phyloP scores from a whole-genome alignment of 2,113 vertebrate species.

The Eulemur macaco region DNA sequence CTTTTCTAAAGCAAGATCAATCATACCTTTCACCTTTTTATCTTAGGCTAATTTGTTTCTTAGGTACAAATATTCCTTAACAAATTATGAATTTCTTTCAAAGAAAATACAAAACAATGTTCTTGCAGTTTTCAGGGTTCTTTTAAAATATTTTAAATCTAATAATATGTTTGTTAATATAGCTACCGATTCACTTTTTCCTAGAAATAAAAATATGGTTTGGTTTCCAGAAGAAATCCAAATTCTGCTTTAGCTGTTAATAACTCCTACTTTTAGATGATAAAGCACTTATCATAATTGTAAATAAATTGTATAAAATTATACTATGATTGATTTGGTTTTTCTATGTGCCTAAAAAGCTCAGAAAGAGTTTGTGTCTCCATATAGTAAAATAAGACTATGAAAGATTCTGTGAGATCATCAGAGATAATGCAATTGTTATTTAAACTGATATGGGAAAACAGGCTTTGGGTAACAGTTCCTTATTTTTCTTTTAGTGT shows the following conservation, averaged over 20 bases:
- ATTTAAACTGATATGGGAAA: slow-evolving; percentile 28
- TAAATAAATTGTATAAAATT: not conserved
- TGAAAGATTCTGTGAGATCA: not conserved
- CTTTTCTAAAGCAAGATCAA: slow-evolving; percentile 4
- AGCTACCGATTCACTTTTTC: not conserved
- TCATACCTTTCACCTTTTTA: not conserved
- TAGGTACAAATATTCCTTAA: not conserved
- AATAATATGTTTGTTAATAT: slow-evolving; percentile 11
- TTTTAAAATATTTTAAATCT: slow-evolving; percentile 23
- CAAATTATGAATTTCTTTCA: not conserved
- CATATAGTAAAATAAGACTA: not conserved
- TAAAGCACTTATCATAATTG: not conserved
- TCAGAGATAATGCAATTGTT: not conserved
- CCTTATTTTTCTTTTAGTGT: not conserved
- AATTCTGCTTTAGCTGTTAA: slow-evolving; percentile 18
- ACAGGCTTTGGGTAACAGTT: not conserved
- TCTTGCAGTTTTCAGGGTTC: not conserved
- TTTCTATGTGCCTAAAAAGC: slow-evolving; percentile 7
- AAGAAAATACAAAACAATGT: not conserved
- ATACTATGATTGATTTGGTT: not conserved
- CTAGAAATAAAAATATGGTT: not conserved
- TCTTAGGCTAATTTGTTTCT: not conserved
- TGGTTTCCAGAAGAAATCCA: slow-evolving; percentile 34
- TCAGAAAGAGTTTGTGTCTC: not conserved
- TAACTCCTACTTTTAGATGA: not conserved